phyloP scores from a whole-genome alignment of 2,113 vertebrate species.

The Thermophis baileyi region DNA sequence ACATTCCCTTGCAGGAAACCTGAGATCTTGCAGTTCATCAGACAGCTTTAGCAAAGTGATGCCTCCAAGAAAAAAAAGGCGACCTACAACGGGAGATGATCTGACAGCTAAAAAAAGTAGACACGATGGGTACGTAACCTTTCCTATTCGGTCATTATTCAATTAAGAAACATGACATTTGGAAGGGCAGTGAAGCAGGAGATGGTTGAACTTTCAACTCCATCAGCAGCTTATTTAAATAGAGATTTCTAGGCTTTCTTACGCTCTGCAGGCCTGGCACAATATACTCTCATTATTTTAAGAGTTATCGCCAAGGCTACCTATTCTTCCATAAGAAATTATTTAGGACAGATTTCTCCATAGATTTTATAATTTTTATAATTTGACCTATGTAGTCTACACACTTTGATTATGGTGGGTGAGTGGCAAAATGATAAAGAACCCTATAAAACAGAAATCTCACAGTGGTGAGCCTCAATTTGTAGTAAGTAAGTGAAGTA shows the following conservation, averaged over 20 bases:
- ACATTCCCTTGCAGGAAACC: constrained; percentile 71
- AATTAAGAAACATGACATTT: constrained; percentile 36
- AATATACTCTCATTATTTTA: background rate
- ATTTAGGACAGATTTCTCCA: background rate
- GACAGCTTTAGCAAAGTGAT: constrained; percentile 97
- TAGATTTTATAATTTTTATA: background rate
- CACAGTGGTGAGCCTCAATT: background rate
- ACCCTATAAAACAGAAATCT: background rate
- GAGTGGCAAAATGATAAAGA: background rate
- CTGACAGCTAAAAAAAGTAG: constrained; percentile 97
- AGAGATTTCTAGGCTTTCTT: background rate
- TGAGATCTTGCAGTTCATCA: constrained; percentile 79
- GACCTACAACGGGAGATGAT: constrained; percentile 94
- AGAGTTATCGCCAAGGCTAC: background rate
- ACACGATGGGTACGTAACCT: constrained; percentile 86
- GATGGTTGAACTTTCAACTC: constrained; percentile 10
- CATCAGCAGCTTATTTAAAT: background rate
- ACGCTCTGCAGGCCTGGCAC: background rate
- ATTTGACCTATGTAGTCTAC: background rate
- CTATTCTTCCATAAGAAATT: background rate
- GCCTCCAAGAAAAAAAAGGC: constrained; percentile 99
- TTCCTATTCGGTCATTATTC: constrained; percentile 39
- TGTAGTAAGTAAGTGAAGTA: background rate
- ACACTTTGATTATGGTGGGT: background rate
- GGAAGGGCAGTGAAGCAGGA: constrained; percentile 16